A percentile compares a stretch with the other conserved stretches of the same genome.
These are phyloP conservation scores for Porites lutea DNA, from an alignment of 64 coral and sea anemone species.

Conservation along the genomic window DNA sequence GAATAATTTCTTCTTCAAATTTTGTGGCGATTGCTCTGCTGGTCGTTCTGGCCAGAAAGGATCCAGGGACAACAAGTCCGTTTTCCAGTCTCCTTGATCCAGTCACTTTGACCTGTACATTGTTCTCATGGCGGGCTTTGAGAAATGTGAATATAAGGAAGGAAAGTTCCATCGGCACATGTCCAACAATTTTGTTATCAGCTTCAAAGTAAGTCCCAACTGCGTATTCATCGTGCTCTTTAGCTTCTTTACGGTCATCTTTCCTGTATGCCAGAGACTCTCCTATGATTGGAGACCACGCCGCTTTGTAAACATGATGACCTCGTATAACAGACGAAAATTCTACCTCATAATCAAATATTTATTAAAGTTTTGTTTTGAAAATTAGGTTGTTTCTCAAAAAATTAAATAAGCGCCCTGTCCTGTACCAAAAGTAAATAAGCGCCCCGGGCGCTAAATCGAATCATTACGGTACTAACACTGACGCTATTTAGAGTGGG, in stretches of 20 bases:
- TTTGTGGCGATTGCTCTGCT: conserved; percentile 63
- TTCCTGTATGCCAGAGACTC: conserved; percentile 56
- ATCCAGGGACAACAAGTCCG: conserved; percentile 54
- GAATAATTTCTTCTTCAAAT: conserved; percentile 72
- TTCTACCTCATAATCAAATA: conserved; percentile 81
- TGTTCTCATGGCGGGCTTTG: conserved; percentile 56
- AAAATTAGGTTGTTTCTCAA: no score
- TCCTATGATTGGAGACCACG: conserved; percentile 67
- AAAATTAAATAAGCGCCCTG: no score
- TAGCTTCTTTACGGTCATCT: conserved; percentile 66
- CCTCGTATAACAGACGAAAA: conserved; percentile 81
- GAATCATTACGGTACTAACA: no score
- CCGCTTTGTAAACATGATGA: conserved; percentile 77
- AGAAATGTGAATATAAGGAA: conserved; percentile 75
- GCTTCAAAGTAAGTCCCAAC: conserved; percentile 78
- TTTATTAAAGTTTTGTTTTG: no score
- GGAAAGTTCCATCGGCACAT: conserved; percentile 77
- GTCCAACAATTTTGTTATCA: conserved; percentile 79
- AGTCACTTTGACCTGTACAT: conserved; percentile 61
- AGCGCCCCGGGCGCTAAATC: no score
- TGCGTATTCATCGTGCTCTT: conserved; percentile 66
- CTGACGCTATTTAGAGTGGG: no score
- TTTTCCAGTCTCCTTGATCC: conserved; percentile 61
- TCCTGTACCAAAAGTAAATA: no score
- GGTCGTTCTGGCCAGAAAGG: conserved; percentile 50